Conservation (phyloP, 2,113 vertebrate species). For the Pleuronectes platessa region DNA sequence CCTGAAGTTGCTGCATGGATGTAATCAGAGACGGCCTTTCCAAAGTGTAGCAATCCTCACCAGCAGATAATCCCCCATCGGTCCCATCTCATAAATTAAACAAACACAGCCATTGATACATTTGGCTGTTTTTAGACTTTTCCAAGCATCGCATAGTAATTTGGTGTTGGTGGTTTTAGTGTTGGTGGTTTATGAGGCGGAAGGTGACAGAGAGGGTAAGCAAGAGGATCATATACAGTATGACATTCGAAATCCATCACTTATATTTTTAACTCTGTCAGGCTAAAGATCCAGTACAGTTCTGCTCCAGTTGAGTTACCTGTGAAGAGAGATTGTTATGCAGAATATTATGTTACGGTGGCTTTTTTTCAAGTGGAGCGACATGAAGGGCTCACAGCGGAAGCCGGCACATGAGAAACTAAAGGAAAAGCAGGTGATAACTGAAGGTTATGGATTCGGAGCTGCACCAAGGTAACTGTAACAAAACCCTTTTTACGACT, state of each 20-base stretch:
- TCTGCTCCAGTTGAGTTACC: not conserved
- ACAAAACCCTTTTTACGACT: constrained; percentile 9
- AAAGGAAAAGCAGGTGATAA: constrained; percentile 6
- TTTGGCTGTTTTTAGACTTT: not conserved
- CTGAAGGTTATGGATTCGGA: constrained; percentile 27
- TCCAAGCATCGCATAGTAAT: not conserved
- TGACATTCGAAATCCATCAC: too few relatives aligned
- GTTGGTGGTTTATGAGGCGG: not conserved
- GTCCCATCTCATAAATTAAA: constrained; percentile 14
- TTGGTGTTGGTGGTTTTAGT: not conserved
- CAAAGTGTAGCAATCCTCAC: not conserved
- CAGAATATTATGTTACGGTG: not conserved
- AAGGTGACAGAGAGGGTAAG: too few relatives aligned
- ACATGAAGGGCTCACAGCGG: not conserved
- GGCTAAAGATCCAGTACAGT: constrained; percentile 1
- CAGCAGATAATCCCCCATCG: too few relatives aligned
- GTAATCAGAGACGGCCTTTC: not conserved
- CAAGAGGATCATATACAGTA: too few relatives aligned
- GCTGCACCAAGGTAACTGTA: constrained; percentile 4
- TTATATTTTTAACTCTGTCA: too few relatives aligned
- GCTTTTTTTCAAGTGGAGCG: not conserved
- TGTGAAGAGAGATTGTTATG: constrained; percentile 2
- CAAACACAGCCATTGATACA: constrained; percentile 12
- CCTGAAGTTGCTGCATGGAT: not conserved
- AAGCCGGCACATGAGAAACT: constrained; percentile 4